Evolutionary conservation across 2,113 vertebrate genomes (phyloP).

Genomic region (Triplophysa tibetana): DNA sequence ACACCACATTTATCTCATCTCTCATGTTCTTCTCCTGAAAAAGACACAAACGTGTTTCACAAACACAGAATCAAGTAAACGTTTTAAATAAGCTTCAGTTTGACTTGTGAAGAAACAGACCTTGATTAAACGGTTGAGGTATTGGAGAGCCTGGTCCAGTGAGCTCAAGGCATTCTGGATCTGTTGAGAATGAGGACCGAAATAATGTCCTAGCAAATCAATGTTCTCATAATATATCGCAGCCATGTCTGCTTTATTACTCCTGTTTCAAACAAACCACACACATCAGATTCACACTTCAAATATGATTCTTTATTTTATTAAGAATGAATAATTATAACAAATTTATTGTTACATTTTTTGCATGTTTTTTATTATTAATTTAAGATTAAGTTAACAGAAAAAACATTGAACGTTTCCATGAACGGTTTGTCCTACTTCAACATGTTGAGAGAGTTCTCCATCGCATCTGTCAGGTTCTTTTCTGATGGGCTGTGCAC

Average conservation of each 20-base stretch:
- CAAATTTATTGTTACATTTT: no score
- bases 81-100: no score
- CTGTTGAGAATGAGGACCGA: slow-evolving; percentile 82
- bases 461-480: slow-evolving; percentile 81
- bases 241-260: slow-evolving; percentile 77
- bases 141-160: slow-evolving; percentile 81
- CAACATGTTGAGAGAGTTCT: slow-evolving; percentile 76
- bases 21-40: slow-evolving; percentile 80
- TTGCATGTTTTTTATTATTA: no score
- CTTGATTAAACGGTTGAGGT: slow-evolving; percentile 81
- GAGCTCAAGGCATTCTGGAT: slow-evolving; percentile 73
- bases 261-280: slow-evolving; percentile 62
- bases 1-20: slow-evolving; percentile 80
- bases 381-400: no score
- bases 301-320: no score
- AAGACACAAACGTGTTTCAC: not conserved
- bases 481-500: slow-evolving; percentile 80
- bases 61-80: not conserved
- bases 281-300: no score
- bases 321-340: no score
- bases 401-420: no score
- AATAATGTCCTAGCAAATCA: slow-evolving; percentile 90
- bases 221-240: slow-evolving; percentile 91
- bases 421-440: slow-evolving; percentile 68
- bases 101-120: slow-evolving; percentile 64